Conservation (phyloP, 2,113 vertebrate species). For the Ictalurus punctatus region DNA sequence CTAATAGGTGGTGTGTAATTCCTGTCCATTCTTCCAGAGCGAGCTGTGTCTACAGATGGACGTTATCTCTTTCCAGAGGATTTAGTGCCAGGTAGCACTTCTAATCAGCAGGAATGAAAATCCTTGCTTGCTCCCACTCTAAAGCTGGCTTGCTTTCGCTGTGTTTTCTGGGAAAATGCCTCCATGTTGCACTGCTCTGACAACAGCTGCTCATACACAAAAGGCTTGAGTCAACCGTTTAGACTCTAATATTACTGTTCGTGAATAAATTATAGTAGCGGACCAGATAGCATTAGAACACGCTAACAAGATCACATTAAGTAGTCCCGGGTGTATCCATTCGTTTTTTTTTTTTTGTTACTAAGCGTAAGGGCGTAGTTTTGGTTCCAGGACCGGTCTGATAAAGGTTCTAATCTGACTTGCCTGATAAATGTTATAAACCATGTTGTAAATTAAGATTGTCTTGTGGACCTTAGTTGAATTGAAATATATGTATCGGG, state of each 20-base stretch:
- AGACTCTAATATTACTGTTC: background rate
- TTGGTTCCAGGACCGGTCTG: background rate
- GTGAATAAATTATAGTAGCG: background rate
- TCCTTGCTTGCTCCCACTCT: constrained; percentile 10
- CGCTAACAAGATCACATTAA: background rate
- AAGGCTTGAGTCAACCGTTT: background rate
- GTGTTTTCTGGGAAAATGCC: background rate
- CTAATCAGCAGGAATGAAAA: background rate
- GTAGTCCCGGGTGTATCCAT: too few species aligned
- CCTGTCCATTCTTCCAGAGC: constrained; percentile 80
- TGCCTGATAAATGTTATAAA: background rate
- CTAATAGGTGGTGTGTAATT: constrained; percentile 47
- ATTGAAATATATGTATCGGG: background rate
- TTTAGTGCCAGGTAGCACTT: constrained; percentile 82
- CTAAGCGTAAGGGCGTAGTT: background rate
- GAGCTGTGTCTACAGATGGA: constrained; percentile 87
- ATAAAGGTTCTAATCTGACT: background rate
- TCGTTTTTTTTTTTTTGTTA: background rate
- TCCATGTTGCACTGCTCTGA: constrained; percentile 14
- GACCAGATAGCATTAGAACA: background rate
- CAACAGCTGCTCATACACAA: background rate
- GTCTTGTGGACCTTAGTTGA: background rate
- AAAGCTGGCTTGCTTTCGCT: constrained; percentile 21
- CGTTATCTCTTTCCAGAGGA: constrained; percentile 87
- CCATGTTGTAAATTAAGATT: background rate